phyloP scores from a whole-genome alignment of 2,888 invertebrate species.

The Agrilus cyanescens region DNA sequence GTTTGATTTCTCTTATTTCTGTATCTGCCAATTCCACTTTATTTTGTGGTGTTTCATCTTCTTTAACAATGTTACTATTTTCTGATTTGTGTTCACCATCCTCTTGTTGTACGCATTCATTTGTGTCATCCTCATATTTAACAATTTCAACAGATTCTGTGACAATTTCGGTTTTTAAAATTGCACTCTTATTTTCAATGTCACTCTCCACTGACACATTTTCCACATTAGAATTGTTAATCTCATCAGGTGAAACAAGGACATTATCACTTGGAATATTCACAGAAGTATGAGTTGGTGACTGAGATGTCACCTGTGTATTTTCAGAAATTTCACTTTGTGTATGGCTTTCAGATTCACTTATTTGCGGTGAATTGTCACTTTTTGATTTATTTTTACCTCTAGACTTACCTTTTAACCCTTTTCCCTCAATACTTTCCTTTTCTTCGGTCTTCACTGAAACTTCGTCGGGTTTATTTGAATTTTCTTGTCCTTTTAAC shows the following conservation, averaged over 20 bases:
- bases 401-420: constrained; percentile 38
- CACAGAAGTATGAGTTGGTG: constrained; percentile 27
- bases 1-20: too few relatives aligned
- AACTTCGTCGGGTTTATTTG: constrained; percentile 32
- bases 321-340: constrained; percentile 31
- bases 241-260: constrained; percentile 10
- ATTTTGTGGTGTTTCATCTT: too few relatives aligned
- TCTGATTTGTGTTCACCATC: too few relatives aligned
- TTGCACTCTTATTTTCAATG: constrained; percentile 4
- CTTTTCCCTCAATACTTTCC: constrained; percentile 31
- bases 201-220: constrained; percentile 1
- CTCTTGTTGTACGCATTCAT: too few relatives aligned
- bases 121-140: not conserved
- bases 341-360: constrained; percentile 28
- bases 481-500: constrained; percentile 36
- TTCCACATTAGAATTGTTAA: constrained; percentile 7
- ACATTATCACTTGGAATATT: constrained; percentile 27
- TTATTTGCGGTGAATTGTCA: constrained; percentile 26
- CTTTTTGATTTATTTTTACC: constrained; percentile 33
- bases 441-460: constrained; percentile 22
- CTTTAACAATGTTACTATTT: too few relatives aligned
- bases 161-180: constrained; percentile 6
- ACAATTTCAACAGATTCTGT: constrained; percentile 2
- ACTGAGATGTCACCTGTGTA: constrained; percentile 35
- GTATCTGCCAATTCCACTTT: too few relatives aligned